These are phyloP conservation scores for Amblyornis subalaris DNA, from an alignment of 2,113 vertebrate genomes.

Conservation along the genomic window DNA sequence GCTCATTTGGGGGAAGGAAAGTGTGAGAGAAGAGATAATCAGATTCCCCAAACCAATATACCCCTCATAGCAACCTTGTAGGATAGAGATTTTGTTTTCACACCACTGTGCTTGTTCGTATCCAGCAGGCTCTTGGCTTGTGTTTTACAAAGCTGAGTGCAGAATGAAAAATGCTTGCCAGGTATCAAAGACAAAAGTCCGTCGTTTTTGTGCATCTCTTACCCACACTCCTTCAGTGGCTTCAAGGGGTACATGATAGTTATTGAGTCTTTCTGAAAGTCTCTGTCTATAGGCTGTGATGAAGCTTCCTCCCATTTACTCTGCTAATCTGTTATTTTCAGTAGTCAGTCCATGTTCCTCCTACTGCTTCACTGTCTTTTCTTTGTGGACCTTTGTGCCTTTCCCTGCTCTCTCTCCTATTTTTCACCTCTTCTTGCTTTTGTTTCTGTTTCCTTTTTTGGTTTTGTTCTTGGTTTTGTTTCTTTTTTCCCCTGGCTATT, in stretches of 20 bases:
- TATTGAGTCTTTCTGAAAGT: background rate
- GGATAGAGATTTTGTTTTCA: conserved; percentile 23
- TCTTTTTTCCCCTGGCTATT: background rate
- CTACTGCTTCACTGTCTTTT: background rate
- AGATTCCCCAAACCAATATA: background rate
- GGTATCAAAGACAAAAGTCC: background rate
- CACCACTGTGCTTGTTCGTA: background rate
- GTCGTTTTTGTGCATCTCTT: background rate
- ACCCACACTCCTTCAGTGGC: background rate
- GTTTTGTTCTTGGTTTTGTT: background rate
- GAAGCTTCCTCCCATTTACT: background rate
- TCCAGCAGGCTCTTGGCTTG: conserved; percentile 16
- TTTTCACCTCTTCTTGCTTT: background rate
- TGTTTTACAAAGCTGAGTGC: conserved; percentile 19
- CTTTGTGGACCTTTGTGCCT: background rate
- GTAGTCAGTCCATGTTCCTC: background rate
- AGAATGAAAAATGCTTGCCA: conserved; percentile 23
- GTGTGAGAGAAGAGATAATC: conserved; percentile 15
- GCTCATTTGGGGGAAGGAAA: background rate
- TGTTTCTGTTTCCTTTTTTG: background rate
- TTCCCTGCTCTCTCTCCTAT: background rate
- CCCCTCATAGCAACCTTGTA: background rate
- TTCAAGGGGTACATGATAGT: background rate
- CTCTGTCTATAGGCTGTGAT: background rate
- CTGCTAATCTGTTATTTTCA: background rate